Base-by-base conservation (phyloP, 1,140 invertebrate genomes). In the Subanguina moxae region DNA sequence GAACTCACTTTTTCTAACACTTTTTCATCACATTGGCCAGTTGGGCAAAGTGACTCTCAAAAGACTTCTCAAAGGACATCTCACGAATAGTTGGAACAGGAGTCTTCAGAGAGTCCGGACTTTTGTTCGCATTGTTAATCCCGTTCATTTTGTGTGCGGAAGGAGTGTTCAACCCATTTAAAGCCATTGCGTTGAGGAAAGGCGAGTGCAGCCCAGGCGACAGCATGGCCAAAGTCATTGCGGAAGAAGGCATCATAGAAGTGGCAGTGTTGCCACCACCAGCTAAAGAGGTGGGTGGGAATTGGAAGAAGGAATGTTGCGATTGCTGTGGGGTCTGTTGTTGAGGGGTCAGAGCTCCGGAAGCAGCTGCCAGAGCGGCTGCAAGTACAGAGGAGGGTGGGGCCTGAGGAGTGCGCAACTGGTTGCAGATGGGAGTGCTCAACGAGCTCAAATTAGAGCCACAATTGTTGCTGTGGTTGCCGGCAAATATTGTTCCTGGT, bases 271-370 rank as follows among this genome's bases (percentile, higher is more conserved):
- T 61, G 58, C 23, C 45, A 48, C n/a, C 27, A 5, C n/a, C 27
- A 5, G 58, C 58, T 8, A 70, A 23, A 11, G 71, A 74, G 28
- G 73, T 57, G 23, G 70, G 70, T 9, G 72, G 72, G 63, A 74
- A 74, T 56, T 74, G 65, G 66, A 74, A 74, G 48, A 52, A 52
- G 19, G 71, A 73, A 43, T 73, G 71, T 30, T 38, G 0, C n/a
- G n/a, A n/a, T 0, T 57, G 48, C 27, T 25, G 15, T 11, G 17
- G 19, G 59, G 23, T 8, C 30, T n/a, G 61, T 8, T 42, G 21
- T 32, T 67, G 65, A 8, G 25, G 62, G 17, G 65, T 62, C 11
- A 46, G 63, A 23, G 21, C 11, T 8, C 21, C 58, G 0, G 65
- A 30, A 32, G 58, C 58, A 19, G 62, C 27, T 15, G 65, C 58